Percentiles rank a stretch among this genome's conserved stretches.
Evolutionary conservation across 2,888 invertebrate genomes (phyloP).

Genomic region (Malacosoma neustria): DNA sequence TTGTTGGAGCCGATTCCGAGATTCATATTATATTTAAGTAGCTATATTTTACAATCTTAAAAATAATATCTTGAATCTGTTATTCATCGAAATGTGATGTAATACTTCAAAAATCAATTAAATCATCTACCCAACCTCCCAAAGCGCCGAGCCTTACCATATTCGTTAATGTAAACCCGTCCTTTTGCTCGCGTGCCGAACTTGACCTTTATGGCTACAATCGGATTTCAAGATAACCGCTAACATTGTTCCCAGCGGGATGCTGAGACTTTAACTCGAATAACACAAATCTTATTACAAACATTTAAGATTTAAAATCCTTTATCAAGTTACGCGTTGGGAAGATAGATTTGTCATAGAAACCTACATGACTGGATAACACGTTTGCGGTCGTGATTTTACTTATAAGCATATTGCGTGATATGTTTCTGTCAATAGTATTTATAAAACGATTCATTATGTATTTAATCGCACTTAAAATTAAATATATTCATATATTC

Average conservation of each 20-base stretch:
- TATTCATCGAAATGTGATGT: background rate
- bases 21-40: no score
- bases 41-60: no score
- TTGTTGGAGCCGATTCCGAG: no score
- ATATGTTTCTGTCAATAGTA: slow-evolving; percentile 14
- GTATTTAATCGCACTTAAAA: no score
- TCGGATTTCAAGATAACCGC: slow-evolving; percentile 61
- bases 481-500: no score
- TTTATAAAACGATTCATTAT: background rate
- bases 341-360: slow-evolving; percentile 54
- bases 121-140: slow-evolving; percentile 1
- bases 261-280: slow-evolving; percentile 27
- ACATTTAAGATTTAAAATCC: slow-evolving; percentile 25
- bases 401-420: slow-evolving; percentile 31
- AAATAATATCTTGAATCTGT: no score
- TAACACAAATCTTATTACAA: slow-evolving; percentile 20
- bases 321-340: slow-evolving; percentile 8
- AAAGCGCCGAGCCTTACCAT: slow-evolving; percentile 28
- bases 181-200: slow-evolving; percentile 50
- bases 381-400: slow-evolving; percentile 53
- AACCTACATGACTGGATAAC: slow-evolving; percentile 48
- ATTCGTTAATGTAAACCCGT: slow-evolving; percentile 36
- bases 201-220: slow-evolving; percentile 60
- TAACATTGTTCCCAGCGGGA: slow-evolving; percentile 61
- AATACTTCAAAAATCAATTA: slow-evolving; percentile 10